Conservation (phyloP, 2,113 vertebrate genomes). For the Clarias batrachus region DNA sequence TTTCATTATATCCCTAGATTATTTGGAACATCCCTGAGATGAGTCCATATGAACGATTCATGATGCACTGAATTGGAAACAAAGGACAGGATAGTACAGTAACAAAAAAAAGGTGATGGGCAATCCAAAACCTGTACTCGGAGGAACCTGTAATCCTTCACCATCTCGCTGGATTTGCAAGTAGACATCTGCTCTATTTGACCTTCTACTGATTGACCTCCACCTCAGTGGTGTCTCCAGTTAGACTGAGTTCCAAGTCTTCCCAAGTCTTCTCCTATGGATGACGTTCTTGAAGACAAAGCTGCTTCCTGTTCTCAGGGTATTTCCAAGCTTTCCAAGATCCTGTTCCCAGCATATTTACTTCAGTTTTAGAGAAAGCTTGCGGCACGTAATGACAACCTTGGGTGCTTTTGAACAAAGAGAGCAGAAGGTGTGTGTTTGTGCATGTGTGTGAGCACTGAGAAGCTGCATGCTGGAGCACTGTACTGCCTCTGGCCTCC, state of each 20-base stretch:
- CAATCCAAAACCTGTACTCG: background rate
- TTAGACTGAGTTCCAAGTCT: background rate
- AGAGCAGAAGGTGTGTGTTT: constrained; percentile 11
- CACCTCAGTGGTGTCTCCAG: background rate
- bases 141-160: background rate
- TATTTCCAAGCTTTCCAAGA: background rate
- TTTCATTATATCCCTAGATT: too few species aligned
- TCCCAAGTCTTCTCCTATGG: background rate
- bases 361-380: background rate
- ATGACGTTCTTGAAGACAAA: background rate
- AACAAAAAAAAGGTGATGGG: background rate
- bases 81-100: background rate
- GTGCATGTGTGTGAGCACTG: constrained; percentile 13
- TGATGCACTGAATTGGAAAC: background rate
- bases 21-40: background rate
- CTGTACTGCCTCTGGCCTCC: constrained; percentile 38
- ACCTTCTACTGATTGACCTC: background rate
- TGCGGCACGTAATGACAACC: background rate
- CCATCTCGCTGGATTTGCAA: background rate
- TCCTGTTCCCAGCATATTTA: background rate
- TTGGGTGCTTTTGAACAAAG: background rate
- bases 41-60: background rate
- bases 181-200: too few species aligned
- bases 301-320: background rate
- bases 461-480: constrained; percentile 41